Conservation (phyloP, 2,797 vertebrate genomes). For the Acipenser transmontanus region DNA sequence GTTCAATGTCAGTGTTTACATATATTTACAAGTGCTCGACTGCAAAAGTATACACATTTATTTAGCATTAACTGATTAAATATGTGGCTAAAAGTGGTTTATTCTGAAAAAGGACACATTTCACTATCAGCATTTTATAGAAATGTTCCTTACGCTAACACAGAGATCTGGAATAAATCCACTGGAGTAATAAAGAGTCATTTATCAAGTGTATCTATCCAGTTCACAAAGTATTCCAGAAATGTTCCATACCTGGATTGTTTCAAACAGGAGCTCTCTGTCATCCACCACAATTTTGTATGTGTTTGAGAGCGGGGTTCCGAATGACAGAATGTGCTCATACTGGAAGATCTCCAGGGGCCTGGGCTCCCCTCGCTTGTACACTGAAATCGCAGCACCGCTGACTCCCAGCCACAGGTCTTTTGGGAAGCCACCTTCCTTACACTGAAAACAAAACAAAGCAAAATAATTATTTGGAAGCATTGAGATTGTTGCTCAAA, state of each 20-base stretch:
- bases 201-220: no score
- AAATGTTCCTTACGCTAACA: not conserved
- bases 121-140: not conserved
- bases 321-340: slow-evolving; percentile 89
- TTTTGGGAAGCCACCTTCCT: slow-evolving; percentile 78
- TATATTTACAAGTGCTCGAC: no score
- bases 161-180: not conserved
- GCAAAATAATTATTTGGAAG: not conserved
- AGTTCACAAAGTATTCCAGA: no score
- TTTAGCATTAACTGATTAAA: slow-evolving; percentile 12
- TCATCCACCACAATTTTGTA: slow-evolving; percentile 93
- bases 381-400: slow-evolving; percentile 82
- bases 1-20: no score
- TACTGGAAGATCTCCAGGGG: slow-evolving; percentile 89
- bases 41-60: not conserved
- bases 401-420: slow-evolving; percentile 92
- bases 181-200: no score
- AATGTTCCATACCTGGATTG: slow-evolving; percentile 68
- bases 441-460: slow-evolving; percentile 54
- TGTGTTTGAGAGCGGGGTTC: slow-evolving; percentile 78
- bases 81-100: not conserved
- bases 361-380: slow-evolving; percentile 84
- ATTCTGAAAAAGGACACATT: not conserved
- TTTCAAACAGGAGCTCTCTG: slow-evolving; percentile 86
- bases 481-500: no score